phyloP scores from a whole-genome alignment of 2,113 vertebrate species.

The Pseudorhombus dupliciocellatus region DNA sequence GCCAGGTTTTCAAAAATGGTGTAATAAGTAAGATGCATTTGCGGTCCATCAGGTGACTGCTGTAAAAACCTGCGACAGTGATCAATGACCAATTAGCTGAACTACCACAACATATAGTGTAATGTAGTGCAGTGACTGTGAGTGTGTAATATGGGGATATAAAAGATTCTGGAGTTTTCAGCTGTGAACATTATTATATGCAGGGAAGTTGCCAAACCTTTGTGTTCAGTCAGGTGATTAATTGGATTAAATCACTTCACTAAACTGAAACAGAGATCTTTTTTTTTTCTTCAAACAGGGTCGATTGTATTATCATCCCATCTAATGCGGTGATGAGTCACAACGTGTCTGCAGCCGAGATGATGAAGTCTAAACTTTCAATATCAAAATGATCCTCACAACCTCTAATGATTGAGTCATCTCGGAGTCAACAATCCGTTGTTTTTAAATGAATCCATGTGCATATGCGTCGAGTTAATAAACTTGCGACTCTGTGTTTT shows the following conservation, averaged over 20 bases:
- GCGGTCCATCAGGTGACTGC: neutral
- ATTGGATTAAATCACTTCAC: conserved; percentile 48
- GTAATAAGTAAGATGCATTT: neutral
- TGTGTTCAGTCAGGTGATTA: conserved; percentile 37
- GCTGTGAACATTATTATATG: neutral
- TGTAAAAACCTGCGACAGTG: neutral
- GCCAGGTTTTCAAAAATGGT: neutral
- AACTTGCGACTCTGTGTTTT: no score
- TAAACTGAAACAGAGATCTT: conserved; percentile 44
- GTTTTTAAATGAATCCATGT: no score
- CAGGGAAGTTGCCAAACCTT: conserved; percentile 28
- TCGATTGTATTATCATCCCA: conserved; percentile 27
- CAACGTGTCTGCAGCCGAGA: neutral
- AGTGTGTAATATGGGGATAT: conserved; percentile 7
- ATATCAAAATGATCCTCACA: no score
- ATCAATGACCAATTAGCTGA: neutral
- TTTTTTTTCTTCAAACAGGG: conserved; percentile 8
- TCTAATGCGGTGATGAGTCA: conserved; percentile 2
- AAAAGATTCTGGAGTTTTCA: conserved; percentile 2
- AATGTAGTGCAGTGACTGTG: conserved; percentile 14
- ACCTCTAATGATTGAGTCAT: no score
- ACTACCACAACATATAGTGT: neutral
- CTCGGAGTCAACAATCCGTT: neutral
- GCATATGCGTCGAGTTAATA: no score
- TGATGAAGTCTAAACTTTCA: neutral